phyloP scores from a whole-genome alignment of 2,888 invertebrate species.

The Autographa pulchrina region DNA sequence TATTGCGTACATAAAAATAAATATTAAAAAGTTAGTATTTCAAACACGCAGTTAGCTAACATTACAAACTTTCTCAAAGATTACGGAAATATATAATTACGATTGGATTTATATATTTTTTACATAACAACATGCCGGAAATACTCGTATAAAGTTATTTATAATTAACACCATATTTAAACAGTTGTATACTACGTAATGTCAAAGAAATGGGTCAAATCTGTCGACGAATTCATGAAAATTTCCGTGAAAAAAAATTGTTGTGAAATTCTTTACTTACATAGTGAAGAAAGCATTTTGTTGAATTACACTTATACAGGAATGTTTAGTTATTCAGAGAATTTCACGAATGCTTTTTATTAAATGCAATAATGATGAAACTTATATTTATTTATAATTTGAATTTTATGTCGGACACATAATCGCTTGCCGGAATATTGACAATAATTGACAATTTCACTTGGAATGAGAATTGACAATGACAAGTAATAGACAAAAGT shows the following conservation, averaged over 20 bases:
- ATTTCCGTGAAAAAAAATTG: not conserved
- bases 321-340: constrained; percentile 35
- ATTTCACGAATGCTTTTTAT: constrained; percentile 24
- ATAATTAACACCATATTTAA: not conserved
- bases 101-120: too few relatives aligned
- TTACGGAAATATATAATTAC: too few relatives aligned
- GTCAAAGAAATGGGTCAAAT: not conserved
- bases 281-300: constrained; percentile 49
- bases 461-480: too few relatives aligned
- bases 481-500: too few relatives aligned
- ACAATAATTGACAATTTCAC: constrained; percentile 13
- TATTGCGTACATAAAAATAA: too few relatives aligned
- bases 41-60: too few relatives aligned
- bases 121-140: not conserved
- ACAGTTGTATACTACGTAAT: not conserved
- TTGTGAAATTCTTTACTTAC: constrained; percentile 43
- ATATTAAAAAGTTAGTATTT: too few relatives aligned
- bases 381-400: constrained; percentile 15
- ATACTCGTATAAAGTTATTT: not conserved
- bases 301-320: constrained; percentile 32
- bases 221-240: not conserved
- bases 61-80: not conserved
- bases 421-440: constrained; percentile 35
- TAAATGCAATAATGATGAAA: constrained; percentile 39
- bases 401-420: constrained; percentile 20